Evolutionary conservation across 2,113 vertebrate species (phyloP).

Genomic region (Rhabdomys dilectus): DNA sequence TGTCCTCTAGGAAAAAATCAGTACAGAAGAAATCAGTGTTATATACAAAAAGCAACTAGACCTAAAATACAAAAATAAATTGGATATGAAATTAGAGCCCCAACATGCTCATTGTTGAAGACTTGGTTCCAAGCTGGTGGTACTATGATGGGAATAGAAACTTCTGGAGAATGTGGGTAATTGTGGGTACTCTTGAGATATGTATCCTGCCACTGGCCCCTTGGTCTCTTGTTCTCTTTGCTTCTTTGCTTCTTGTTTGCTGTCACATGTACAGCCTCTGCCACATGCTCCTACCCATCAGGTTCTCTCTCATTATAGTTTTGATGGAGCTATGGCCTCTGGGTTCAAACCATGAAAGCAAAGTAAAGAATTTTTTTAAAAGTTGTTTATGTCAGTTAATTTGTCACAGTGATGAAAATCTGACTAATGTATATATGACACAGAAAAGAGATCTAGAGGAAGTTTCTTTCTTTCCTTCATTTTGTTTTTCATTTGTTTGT

Average conservation of each 20-base stretch:
- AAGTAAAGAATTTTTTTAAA: neutral
- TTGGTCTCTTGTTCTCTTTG: too few relatives aligned
- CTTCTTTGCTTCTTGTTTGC: neutral
- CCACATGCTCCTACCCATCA: neutral
- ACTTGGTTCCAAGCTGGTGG: neutral
- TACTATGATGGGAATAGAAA: neutral
- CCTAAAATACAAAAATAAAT: neutral
- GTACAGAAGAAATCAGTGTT: slow-evolving; percentile 5
- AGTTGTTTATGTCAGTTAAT: neutral
- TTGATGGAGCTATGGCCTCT: neutral
- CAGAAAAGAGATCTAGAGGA: neutral
- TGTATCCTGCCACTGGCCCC: neutral
- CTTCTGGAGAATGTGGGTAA: neutral
- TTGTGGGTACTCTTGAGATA: neutral
- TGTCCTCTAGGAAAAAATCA: neutral
- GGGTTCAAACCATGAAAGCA: neutral
- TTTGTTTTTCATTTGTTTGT: neutral
- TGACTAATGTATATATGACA: neutral
- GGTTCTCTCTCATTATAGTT: neutral
- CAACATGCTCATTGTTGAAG: neutral
- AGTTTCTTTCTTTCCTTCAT: neutral
- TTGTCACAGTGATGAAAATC: neutral
- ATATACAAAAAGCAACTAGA: neutral
- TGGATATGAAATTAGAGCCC: neutral
- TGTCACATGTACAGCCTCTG: neutral